Evolutionary conservation across 2,113 vertebrate genomes (phyloP), one percentile per base, ranked within the genome.

Genomic region (Leucosticte australis): DNA sequence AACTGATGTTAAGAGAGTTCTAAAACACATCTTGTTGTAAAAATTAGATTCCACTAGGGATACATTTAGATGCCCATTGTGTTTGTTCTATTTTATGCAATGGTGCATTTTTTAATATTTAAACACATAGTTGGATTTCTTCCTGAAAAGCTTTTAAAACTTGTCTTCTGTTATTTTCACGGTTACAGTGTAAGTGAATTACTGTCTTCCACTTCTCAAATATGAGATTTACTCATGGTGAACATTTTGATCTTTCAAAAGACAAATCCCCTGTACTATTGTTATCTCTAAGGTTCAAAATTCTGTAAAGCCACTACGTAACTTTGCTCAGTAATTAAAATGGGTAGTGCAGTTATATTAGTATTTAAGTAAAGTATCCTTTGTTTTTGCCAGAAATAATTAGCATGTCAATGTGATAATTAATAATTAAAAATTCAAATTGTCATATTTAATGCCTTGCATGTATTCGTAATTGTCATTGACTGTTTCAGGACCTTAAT

Each of bases 401-500:
- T 95, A 91, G 7, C 15, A 35, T 69, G 46, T 46, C 57, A 87
- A 33, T 57, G 26, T 69, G 49, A 60, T 82, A 84, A 76, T 76
- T 27, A 15, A 41, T 73, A 83, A 94, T 94, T 91, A 79, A 87
- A 50, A 94, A 73, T 85, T 82, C 8, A 84, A 65, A 86, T 93
- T 75, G 56, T 62, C 31, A 82, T 77, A 83, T 73, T 73, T 91
- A 89, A 95, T 91, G 37, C 6, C 26, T 85, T 91, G 74, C 65
- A 69, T 89, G 53, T 76, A 82, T 95, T 95, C 53, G 4, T 85
- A 94, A 84, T 91, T 89, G 65, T 47, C 74, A 73, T 60, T 84
- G 52, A 83, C 49, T 89, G 18, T 87, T 92, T 92, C 62, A 89
- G 15, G 28, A 89, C 26, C 64, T 94, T 74, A 68, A 24, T 68